Percentiles rank a stretch among this genome's conserved stretches.
phyloP scores from a whole-genome alignment of 1,140 invertebrate genomes.

The Cheumatopsyche charites region DNA sequence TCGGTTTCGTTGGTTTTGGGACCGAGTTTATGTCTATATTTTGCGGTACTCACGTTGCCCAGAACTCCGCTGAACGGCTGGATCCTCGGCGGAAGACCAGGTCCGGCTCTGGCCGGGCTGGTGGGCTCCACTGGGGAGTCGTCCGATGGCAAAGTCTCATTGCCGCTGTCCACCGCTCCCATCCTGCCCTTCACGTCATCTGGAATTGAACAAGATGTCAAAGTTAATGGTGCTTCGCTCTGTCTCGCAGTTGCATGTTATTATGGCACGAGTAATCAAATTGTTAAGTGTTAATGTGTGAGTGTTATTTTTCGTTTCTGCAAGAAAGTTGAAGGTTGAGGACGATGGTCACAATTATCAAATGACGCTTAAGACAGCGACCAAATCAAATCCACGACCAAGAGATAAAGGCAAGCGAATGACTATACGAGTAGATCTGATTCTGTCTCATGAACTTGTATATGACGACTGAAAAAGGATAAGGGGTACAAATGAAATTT shows the following conservation, averaged over 20 bases:
- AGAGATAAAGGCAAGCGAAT: too few species aligned
- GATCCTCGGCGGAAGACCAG: conserved; percentile 60
- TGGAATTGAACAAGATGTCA: conserved; percentile 30
- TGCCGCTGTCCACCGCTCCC: conserved; percentile 60
- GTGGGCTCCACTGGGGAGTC: conserved; percentile 52
- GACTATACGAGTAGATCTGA: too few species aligned
- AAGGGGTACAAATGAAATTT: too few species aligned
- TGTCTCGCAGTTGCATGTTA: too few species aligned
- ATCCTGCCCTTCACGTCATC: conserved; percentile 49
- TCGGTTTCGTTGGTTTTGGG: not conserved
- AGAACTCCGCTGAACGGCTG: conserved; percentile 65
- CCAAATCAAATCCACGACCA: too few species aligned
- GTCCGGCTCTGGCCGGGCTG: conserved; percentile 22
- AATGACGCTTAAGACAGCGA: too few species aligned
- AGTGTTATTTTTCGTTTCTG: not conserved
- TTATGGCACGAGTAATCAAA: not conserved
- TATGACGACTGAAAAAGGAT: too few species aligned
- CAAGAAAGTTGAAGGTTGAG: too few species aligned
- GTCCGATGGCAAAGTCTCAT: conserved; percentile 60
- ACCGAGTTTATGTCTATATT: not conserved
- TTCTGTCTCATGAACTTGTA: too few species aligned
- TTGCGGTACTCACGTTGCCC: conserved; percentile 58
- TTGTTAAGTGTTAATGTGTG: not conserved
- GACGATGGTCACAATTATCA: too few species aligned
- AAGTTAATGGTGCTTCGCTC: not conserved